A percentile compares a stretch with the other conserved stretches of the same genome.
phyloP scores from a whole-genome alignment of 1,140 invertebrate genomes.

The Diabrotica virgifera region DNA sequence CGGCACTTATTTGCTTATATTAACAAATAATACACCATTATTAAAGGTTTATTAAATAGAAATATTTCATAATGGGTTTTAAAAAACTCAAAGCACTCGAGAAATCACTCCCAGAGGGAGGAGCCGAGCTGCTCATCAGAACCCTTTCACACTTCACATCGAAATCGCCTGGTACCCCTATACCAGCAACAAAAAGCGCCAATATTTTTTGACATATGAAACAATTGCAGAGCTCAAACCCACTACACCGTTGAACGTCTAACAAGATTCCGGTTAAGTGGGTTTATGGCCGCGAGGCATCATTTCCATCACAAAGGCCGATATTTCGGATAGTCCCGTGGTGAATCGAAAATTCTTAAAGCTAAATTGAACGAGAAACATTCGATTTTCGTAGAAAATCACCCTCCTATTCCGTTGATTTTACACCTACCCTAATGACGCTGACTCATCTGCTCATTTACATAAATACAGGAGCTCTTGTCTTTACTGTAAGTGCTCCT shows the following conservation, averaged over 20 bases:
- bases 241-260: neutral
- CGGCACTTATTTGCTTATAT: no score
- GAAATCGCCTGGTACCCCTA: conserved; percentile 1
- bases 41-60: no score
- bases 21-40: no score
- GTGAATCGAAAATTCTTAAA: conserved; percentile 6
- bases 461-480: conserved; percentile 8
- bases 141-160: neutral
- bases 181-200: neutral
- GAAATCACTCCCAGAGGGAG: neutral
- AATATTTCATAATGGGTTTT: neutral
- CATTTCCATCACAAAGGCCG: conserved; percentile 12
- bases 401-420: conserved; percentile 12
- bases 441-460: conserved; percentile 15
- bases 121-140: neutral
- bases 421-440: neutral
- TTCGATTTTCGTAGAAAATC: conserved; percentile 10
- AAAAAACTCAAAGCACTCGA: neutral
- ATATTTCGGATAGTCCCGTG: neutral
- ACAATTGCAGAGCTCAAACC: neutral
- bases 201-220: conserved; percentile 5
- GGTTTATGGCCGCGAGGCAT: conserved; percentile 9
- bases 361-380: conserved; percentile 10
- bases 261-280: conserved; percentile 17
- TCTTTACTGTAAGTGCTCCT: no score